Evolutionary conservation across 2,797 vertebrate genomes (phyloP).

Genomic region (Hydrophis major): DNA sequence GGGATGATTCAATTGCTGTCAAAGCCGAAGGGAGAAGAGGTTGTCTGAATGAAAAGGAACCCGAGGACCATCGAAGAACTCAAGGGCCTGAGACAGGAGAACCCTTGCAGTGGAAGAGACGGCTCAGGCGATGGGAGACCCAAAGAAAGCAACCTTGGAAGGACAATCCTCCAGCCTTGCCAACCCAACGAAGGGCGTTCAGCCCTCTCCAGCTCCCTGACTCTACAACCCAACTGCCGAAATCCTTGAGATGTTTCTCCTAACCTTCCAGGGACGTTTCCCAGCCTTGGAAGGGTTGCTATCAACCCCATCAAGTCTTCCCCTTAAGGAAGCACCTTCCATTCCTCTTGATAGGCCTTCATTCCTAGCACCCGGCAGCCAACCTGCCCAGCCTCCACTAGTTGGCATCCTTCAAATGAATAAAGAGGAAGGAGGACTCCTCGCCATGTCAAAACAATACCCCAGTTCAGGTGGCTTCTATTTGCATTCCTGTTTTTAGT

Average conservation of each 20-base stretch:
- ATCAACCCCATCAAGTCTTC: neutral
- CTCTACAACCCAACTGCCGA: neutral
- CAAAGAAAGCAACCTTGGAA: neutral
- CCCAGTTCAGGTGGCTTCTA: neutral
- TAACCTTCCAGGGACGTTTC: neutral
- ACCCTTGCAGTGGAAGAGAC: neutral
- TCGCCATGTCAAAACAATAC: neutral
- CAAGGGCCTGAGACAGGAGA: neutral
- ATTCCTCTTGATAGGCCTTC: neutral
- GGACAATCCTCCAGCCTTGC: neutral
- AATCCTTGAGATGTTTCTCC: neutral
- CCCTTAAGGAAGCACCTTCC: neutral
- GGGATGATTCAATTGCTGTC: constrained; percentile 88
- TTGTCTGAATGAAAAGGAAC: neutral
- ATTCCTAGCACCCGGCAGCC: neutral
- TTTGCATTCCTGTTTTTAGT: neutral
- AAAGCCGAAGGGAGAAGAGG: neutral
- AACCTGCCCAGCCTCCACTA: neutral
- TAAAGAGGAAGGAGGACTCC: neutral
- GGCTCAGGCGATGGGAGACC: neutral
- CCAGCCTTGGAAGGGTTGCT: too few relatives aligned
- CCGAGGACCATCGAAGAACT: rapidly evolving
- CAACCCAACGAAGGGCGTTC: neutral
- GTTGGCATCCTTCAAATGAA: neutral
- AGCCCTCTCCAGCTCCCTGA: neutral